phyloP scores from a whole-genome alignment of 2,113 vertebrate genomes.

The Ptyas mucosa region DNA sequence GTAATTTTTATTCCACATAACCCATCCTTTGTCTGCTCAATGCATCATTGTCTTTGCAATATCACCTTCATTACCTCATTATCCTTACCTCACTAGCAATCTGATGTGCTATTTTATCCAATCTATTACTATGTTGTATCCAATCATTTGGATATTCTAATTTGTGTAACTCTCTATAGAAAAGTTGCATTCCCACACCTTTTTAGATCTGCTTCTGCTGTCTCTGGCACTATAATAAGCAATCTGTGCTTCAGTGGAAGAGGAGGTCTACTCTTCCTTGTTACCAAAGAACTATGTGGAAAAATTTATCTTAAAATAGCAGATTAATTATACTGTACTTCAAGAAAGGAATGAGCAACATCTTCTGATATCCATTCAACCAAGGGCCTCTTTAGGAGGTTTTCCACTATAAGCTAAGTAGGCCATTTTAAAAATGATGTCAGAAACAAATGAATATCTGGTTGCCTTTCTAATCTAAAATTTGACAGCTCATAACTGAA shows the following conservation, averaged over 20 bases:
- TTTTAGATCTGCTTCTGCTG: background rate
- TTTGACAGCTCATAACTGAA: background rate
- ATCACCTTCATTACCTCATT: background rate
- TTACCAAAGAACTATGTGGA: background rate
- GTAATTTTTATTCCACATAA: background rate
- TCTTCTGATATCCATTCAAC: background rate
- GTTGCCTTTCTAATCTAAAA: slow-evolving; percentile 8
- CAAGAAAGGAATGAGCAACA: background rate
- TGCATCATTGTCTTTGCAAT: background rate
- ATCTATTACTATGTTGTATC: background rate
- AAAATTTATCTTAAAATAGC: background rate
- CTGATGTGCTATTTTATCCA: background rate
- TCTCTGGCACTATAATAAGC: background rate
- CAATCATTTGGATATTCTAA: background rate
- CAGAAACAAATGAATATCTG: background rate
- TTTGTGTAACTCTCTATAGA: background rate
- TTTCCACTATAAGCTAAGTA: slow-evolving; percentile 9
- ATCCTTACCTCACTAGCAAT: background rate
- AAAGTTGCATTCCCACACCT: background rate
- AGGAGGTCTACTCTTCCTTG: background rate
- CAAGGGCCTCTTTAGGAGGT: background rate
- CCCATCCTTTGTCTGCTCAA: background rate
- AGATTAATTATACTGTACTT: background rate
- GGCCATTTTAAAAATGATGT: background rate
- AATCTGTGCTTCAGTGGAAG: background rate